phyloP scores from a whole-genome alignment of 2,888 invertebrate genomes.

The Campopleginae sp. region DNA sequence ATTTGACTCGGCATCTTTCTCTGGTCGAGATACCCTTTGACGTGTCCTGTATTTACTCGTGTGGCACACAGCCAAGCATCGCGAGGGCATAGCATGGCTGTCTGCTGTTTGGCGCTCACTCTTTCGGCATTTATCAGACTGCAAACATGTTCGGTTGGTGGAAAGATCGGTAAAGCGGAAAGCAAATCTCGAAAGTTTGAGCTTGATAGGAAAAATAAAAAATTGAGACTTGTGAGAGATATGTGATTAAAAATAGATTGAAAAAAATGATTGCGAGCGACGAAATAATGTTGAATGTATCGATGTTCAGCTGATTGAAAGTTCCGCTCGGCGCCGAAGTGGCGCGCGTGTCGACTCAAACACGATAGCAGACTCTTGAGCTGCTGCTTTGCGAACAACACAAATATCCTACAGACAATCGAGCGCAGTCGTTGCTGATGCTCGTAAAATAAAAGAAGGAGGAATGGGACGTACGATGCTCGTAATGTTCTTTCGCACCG shows the following conservation, averaged over 20 bases:
- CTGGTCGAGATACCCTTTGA: conserved; percentile 61
- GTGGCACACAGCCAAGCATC: conserved; percentile 63
- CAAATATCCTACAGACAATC: not conserved
- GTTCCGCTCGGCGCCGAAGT: not conserved
- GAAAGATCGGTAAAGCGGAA: conserved; percentile 8
- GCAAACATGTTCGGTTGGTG: conserved; percentile 16
- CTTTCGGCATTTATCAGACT: conserved; percentile 13
- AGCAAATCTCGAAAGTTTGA: conserved; percentile 7
- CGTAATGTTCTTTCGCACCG: conserved; percentile 17
- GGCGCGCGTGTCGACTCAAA: not conserved
- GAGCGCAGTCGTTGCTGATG: not conserved
- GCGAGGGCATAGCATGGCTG: conserved; percentile 5
- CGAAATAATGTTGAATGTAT: conserved; percentile 2
- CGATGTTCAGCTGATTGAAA: not conserved
- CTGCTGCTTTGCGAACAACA: too few relatives aligned
- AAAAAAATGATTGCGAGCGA: not conserved
- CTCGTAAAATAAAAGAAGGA: conserved; percentile 2
- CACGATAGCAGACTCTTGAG: not conserved
- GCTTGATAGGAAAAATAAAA: not conserved
- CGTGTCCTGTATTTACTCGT: conserved; percentile 63
- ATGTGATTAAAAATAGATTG: not conserved
- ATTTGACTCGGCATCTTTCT: conserved; percentile 19
- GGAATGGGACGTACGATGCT: conserved; percentile 1
- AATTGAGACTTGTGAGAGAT: not conserved
- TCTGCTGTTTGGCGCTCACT: conserved; percentile 10